Base-by-base conservation (phyloP, 2,113 vertebrate species). In the Chaenogobius annularis region DNA sequence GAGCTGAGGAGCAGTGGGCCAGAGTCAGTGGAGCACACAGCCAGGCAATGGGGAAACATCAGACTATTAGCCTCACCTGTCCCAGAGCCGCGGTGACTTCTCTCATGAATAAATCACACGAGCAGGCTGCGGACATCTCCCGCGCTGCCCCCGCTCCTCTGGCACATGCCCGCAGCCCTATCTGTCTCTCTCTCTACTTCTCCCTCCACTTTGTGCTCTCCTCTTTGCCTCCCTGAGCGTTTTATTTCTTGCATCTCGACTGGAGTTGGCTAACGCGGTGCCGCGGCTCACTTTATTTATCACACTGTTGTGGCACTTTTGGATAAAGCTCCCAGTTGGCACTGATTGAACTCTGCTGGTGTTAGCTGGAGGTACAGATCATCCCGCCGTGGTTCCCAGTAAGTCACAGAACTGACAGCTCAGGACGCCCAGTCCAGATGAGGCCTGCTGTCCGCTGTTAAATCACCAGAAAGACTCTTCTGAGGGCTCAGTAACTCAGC, bases 31-130 rank as follows among this genome's bases (percentile, higher is more conserved):
- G 85, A 73, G 84, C 86, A 85, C 70, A 82, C 78, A 83, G 83
- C 80, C 83, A 82, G 80, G 80, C 86, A 69, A 83, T 73, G 44
- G 78, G 81, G 84, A 75, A 89, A 89, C 87, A 85, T 87, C 88
- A 90, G 84, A 90, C 83, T 76, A 81, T 86, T 77, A 85, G 74
- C 77, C 80, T 90, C 87, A 90, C 91, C 87, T 91, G 81, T 80
- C 87, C 88, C 86, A 82, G 83, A 85, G 85, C 82, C 71, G 79
- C 26, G 69, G 85, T 87, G 84, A 88, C 88, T 90, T 89, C 86
- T 88, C 86, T 87, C 83, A 86, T 91, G 81, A 90, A 91, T 91
- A 91, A 90, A 92, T 90, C 87, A 86, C 81, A 62, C 67, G 75
- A 10, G 50, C 80, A 62, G 86, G 84, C 81, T 88, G 81, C 50